Conservation (phyloP, 2,797 vertebrate species). For the Pelodytes ibericus region DNA sequence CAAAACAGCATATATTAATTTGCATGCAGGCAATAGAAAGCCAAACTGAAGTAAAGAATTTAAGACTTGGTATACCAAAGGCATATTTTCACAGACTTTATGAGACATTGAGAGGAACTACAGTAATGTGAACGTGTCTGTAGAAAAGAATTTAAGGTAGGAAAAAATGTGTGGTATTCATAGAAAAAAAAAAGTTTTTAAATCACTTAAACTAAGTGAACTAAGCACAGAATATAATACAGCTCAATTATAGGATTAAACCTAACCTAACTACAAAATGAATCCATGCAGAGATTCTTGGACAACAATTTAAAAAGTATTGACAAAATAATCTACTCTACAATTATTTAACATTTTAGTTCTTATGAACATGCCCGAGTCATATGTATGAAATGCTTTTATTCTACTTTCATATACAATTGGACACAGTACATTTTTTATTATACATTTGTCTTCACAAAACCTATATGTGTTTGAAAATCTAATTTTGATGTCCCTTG, state of each 20-base stretch:
- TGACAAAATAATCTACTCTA: neutral
- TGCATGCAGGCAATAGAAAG: neutral
- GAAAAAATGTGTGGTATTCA: neutral
- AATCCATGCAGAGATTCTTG: neutral
- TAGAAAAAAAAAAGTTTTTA: neutral
- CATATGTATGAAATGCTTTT: no score
- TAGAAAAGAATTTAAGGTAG: neutral
- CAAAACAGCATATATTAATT: no score
- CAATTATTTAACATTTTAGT: neutral
- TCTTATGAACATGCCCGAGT: no score
- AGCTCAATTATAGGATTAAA: neutral
- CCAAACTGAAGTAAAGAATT: neutral
- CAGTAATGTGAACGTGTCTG: neutral
- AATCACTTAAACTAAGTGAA: neutral
- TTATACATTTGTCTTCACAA: no score
- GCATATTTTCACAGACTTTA: neutral
- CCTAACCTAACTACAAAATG: neutral
- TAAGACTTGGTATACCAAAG: neutral
- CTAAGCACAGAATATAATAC: neutral
- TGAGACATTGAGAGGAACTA: neutral
- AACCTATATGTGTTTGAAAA: no score
- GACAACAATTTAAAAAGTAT: neutral
- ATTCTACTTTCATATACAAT: no score
- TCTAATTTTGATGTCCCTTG: no score
- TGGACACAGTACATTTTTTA: no score